These are phyloP conservation scores for Ptychodera flava DNA, from an alignment of 35 echinoderm and acorn worm species.

Conservation along the genomic window DNA sequence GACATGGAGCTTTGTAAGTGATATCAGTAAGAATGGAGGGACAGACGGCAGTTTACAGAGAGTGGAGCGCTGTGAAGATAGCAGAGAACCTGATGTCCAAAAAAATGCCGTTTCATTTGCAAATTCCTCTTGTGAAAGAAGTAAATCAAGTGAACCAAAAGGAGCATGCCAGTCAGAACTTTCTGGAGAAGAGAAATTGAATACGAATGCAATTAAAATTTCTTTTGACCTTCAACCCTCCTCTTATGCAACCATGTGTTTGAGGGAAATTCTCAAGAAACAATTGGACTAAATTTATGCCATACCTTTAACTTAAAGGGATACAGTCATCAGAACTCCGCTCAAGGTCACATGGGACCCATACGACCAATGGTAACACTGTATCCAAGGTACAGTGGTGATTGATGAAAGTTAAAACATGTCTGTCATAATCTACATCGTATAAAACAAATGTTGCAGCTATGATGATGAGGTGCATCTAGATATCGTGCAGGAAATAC, in stretches of 20 bases:
- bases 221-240: not conserved
- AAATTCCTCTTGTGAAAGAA: not conserved
- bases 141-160: not conserved
- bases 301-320: too few species aligned
- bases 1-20: slow-evolving; percentile 17
- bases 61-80: not conserved
- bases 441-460: too few species aligned
- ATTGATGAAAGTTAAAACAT: too few species aligned
- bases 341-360: too few species aligned
- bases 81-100: not conserved
- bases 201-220: not conserved
- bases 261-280: not conserved
- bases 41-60: not conserved
- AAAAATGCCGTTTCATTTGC: not conserved
- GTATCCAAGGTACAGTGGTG: too few species aligned
- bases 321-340: too few species aligned
- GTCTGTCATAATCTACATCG: too few species aligned
- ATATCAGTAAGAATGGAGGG: not conserved
- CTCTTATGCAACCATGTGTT: not conserved
- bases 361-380: too few species aligned
- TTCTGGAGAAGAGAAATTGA: not conserved
- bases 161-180: too few species aligned
- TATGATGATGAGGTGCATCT: too few species aligned
- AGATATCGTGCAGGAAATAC: too few species aligned
- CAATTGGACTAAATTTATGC: too few species aligned